These are phyloP conservation scores for Takifugu rubripes DNA, from an alignment of 2,797 vertebrate genomes.

Conservation along the genomic window DNA sequence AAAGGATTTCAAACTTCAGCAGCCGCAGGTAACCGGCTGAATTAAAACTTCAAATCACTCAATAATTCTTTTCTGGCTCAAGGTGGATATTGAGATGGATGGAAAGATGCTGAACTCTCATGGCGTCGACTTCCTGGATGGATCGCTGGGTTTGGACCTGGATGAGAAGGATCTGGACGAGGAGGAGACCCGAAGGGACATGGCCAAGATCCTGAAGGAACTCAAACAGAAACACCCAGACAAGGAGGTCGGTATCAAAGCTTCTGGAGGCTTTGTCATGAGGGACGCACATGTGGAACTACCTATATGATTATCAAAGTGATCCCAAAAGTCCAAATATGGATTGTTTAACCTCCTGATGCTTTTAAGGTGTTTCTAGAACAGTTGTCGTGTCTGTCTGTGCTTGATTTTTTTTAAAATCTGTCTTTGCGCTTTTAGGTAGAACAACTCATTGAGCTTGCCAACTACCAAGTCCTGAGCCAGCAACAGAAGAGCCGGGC, in stretches of 20 bases:
- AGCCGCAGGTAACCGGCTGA: not conserved
- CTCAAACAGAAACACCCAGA: constrained; percentile 98
- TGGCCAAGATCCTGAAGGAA: constrained; percentile 97
- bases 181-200: constrained; percentile 93
- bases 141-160: constrained; percentile 84
- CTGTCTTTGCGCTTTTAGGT: constrained; percentile 56
- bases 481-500: constrained; percentile 98
- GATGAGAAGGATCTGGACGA: constrained; percentile 95
- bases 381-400: not conserved
- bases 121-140: constrained; percentile 92
- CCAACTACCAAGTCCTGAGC: constrained; percentile 98
- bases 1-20: too few relatives aligned
- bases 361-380: too few relatives aligned
- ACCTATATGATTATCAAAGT: not conserved
- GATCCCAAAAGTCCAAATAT: not conserved
- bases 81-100: constrained; percentile 97
- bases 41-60: not conserved
- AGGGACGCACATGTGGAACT: not conserved
- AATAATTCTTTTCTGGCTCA: not conserved
- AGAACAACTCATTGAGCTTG: constrained; percentile 94
- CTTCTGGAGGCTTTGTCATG: not conserved
- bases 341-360: not conserved
- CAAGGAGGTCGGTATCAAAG: constrained; percentile 78
- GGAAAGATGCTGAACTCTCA: constrained; percentile 98
- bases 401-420: constrained; percentile 1